A percentile compares a stretch with the other conserved stretches of the same genome.
Conservation (phyloP, 2,888 invertebrate genomes). For the Eumerus sabulonum region DNA sequence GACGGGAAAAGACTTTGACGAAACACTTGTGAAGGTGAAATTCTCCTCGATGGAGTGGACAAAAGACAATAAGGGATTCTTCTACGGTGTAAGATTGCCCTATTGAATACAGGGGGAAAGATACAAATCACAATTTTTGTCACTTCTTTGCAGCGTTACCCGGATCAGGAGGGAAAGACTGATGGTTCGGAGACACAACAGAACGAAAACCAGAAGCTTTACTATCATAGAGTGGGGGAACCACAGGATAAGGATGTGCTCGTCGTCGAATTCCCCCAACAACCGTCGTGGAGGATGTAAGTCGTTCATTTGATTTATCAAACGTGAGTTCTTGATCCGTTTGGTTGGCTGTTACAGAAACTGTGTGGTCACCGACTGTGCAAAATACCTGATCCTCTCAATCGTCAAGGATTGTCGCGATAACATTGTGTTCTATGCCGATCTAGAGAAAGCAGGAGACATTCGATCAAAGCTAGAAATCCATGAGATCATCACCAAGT, state of each 20-base stretch:
- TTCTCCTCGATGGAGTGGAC: conserved; percentile 96
- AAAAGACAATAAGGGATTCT: conserved; percentile 95
- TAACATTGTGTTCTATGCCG: conserved; percentile 92
- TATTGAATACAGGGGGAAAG: background rate
- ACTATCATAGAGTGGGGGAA: conserved; percentile 93
- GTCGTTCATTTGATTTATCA: background rate
- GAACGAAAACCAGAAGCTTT: conserved; percentile 94
- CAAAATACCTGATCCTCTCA: conserved; percentile 90
- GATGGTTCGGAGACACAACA: conserved; percentile 95
- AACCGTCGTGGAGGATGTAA: conserved; percentile 95
- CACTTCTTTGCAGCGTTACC: conserved; percentile 84
- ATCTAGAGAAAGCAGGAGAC: conserved; percentile 83
- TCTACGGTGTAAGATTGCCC: conserved; percentile 89
- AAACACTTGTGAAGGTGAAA: conserved; percentile 94
- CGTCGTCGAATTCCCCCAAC: conserved; percentile 92
- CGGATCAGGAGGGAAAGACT: conserved; percentile 88
- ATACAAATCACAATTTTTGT: background rate
- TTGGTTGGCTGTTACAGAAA: too few relatives aligned
- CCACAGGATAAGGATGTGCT: conserved; percentile 91
- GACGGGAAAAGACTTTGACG: conserved; percentile 90
- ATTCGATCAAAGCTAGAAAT: conserved; percentile 84
- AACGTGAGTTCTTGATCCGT: too few relatives aligned
- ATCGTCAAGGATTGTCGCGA: conserved; percentile 94
- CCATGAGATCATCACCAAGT: conserved; percentile 90
- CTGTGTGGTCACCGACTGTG: conserved; percentile 93